Percentiles rank a stretch among this genome's conserved stretches.
phyloP scores from a whole-genome alignment of 2,113 vertebrate species.

The Arothron firmamentum region DNA sequence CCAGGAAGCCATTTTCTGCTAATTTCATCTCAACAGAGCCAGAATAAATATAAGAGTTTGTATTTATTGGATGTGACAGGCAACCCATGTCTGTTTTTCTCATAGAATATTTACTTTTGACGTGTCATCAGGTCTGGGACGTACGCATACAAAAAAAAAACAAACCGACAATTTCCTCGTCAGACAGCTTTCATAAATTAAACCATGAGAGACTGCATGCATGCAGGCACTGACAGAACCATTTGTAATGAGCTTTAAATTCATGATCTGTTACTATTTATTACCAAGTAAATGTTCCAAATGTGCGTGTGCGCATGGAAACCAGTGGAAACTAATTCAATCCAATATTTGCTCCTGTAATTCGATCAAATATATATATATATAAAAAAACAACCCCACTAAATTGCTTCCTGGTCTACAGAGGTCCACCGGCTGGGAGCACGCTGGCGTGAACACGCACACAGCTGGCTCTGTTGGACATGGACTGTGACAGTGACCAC shows the following conservation, averaged over 20 bases:
- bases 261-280: constrained; percentile 62
- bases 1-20: constrained; percentile 41
- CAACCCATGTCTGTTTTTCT: constrained; percentile 41
- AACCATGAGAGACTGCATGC: constrained; percentile 32
- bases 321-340: constrained; percentile 61
- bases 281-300: constrained; percentile 46
- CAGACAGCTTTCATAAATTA: constrained; percentile 55
- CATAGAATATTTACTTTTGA: constrained; percentile 58
- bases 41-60: constrained; percentile 32
- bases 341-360: constrained; percentile 70
- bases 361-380: constrained; percentile 68
- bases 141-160: constrained; percentile 31
- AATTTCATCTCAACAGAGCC: constrained; percentile 28
- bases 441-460: constrained; percentile 41
- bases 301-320: constrained; percentile 34
- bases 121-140: constrained; percentile 47
- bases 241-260: constrained; percentile 54
- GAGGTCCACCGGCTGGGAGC: constrained; percentile 43
- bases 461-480: constrained; percentile 62
- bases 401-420: constrained; percentile 65
- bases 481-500: constrained; percentile 64
- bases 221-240: constrained; percentile 43
- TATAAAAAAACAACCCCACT: constrained; percentile 41
- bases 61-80: constrained; percentile 54
- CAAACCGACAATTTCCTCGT: constrained; percentile 60